These are phyloP conservation scores for Hydrochoerus hydrochaeris DNA, from an alignment of 2,113 vertebrate species.

Conservation along the genomic window DNA sequence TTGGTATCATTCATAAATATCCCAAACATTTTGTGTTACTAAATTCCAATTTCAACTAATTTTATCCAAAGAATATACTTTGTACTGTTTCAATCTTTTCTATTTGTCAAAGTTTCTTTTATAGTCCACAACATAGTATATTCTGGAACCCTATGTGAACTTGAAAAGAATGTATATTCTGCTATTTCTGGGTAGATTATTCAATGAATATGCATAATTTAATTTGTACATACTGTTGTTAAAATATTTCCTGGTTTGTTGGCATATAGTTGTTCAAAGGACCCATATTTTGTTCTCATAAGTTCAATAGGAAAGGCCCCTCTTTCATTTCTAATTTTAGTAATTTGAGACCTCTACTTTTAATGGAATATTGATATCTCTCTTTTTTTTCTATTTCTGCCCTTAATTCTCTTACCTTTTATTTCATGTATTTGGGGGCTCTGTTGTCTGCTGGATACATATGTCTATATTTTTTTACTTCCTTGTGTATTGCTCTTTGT, in stretches of 20 bases:
- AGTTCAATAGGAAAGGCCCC: background rate
- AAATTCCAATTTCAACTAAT: slow-evolving; percentile 15
- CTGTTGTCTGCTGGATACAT: background rate
- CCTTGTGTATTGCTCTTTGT: background rate
- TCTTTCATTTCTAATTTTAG: slow-evolving; percentile 20
- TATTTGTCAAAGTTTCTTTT: background rate
- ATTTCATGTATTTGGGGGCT: background rate
- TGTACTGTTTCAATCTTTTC: background rate
- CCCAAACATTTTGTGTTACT: background rate
- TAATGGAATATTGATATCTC: background rate
- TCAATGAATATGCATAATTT: background rate
- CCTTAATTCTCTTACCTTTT: background rate
- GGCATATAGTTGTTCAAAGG: background rate
- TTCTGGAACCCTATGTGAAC: background rate
- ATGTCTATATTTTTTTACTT: background rate
- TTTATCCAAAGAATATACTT: background rate
- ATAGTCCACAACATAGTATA: background rate
- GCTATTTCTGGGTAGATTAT: background rate
- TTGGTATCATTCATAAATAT: slow-evolving; percentile 18
- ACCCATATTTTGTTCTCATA: background rate
- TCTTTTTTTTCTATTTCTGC: background rate
- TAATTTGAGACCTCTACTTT: background rate
- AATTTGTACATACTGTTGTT: background rate
- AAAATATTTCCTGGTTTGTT: background rate
- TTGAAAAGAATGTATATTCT: background rate